phyloP scores from a whole-genome alignment of 2,797 vertebrate species.

The Emydoidea blandingii region DNA sequence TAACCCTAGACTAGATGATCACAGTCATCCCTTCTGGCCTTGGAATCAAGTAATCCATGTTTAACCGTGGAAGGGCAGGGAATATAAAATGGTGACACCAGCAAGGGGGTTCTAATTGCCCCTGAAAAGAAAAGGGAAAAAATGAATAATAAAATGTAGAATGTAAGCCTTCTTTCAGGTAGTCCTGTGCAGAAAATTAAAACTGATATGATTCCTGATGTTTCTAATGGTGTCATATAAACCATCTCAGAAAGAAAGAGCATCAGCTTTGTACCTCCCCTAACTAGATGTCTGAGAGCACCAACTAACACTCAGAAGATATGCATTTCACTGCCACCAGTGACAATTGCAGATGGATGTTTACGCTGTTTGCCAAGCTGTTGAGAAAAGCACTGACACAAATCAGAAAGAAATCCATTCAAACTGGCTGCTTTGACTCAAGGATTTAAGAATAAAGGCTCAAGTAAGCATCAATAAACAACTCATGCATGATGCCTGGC shows the following conservation, averaged over 20 bases:
- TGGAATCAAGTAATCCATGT: not conserved
- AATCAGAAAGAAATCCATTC: not conserved
- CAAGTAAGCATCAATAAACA: not conserved
- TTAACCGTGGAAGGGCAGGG: not conserved
- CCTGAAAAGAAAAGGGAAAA: not conserved
- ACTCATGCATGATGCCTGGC: accelerated
- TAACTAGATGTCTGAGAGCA: not conserved
- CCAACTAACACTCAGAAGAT: conserved; percentile 19
- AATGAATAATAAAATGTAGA: not conserved
- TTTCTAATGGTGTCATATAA: conserved; percentile 43
- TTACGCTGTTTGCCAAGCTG: not conserved
- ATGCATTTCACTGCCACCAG: not conserved
- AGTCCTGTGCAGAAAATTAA: conserved; percentile 45
- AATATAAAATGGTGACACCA: not conserved
- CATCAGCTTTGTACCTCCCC: conserved; percentile 12
- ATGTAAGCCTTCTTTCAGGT: not conserved
- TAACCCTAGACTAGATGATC: no score
- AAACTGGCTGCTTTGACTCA: not conserved
- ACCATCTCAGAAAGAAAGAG: conserved; percentile 15
- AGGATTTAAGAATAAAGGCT: not conserved
- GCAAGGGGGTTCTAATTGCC: not conserved
- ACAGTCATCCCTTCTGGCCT: not conserved
- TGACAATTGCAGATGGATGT: conserved; percentile 27
- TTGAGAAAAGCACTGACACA: conserved; percentile 2
- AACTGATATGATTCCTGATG: conserved; percentile 48